Percentiles rank a stretch among this genome's conserved stretches.
Conservation (phyloP, 2,888 invertebrate genomes). For the Agrochola macilenta region DNA sequence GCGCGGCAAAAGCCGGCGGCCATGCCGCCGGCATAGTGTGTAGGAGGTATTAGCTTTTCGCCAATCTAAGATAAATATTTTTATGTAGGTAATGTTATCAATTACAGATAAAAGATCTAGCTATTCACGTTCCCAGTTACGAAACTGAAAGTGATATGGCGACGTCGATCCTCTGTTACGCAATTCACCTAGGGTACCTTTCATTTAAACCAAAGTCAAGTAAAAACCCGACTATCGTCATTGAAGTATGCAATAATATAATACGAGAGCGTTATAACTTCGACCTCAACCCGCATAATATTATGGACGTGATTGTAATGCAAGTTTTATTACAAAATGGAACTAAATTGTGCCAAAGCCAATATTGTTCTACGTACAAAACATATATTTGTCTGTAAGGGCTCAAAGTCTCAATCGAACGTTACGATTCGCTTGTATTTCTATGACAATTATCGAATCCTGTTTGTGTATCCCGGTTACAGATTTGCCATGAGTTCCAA, state of each 20-base stretch:
- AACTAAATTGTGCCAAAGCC: slow-evolving; percentile 36
- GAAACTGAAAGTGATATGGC: slow-evolving; percentile 32
- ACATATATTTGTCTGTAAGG: slow-evolving; percentile 15
- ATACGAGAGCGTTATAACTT: slow-evolving; percentile 34
- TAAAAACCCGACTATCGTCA: slow-evolving; percentile 27
- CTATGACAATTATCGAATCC: slow-evolving; percentile 38
- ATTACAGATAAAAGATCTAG: neutral
- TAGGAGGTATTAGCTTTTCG: too few relatives aligned
- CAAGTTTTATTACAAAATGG: slow-evolving; percentile 45
- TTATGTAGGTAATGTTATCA: slow-evolving; percentile 25
- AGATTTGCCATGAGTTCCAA: slow-evolving; percentile 29
- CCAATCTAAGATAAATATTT: neutral
- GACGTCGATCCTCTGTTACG: slow-evolving; percentile 40
- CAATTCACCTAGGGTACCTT: slow-evolving; percentile 36
- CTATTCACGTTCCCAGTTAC: slow-evolving; percentile 3
- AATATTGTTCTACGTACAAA: slow-evolving; percentile 1
- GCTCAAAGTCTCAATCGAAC: slow-evolving; percentile 17
- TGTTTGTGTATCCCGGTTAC: slow-evolving; percentile 10
- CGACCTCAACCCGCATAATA: slow-evolving; percentile 59
- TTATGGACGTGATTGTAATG: slow-evolving; percentile 50
- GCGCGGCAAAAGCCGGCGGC: too few relatives aligned
- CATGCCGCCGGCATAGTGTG: too few relatives aligned
- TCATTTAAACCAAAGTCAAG: slow-evolving; percentile 28
- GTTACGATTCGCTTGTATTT: slow-evolving; percentile 29
- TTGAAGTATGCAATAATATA: slow-evolving; percentile 33